Percentiles rank a stretch among this genome's conserved stretches.
These are phyloP conservation scores for Phortica magna DNA, from an alignment of 2,888 invertebrate genomes.

Conservation along the genomic window DNA sequence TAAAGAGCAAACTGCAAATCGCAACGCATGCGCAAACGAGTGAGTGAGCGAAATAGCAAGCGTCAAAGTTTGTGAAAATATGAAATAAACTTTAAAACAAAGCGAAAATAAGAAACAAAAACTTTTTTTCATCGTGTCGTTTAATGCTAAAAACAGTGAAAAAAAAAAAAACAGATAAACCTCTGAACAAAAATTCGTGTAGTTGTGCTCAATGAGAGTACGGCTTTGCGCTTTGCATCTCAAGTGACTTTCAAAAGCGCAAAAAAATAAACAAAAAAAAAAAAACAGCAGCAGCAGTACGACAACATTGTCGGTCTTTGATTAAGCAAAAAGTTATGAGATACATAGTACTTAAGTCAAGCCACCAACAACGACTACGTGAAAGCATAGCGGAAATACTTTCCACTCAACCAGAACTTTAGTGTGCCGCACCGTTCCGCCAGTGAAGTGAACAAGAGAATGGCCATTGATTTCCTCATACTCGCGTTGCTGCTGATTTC, in stretches of 20 bases:
- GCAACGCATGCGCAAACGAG: conserved; percentile 21
- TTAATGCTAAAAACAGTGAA: conserved; percentile 26
- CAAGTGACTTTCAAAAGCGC: conserved; percentile 40
- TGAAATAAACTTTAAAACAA: conserved; percentile 37
- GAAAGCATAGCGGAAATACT: neutral
- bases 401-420: conserved; percentile 2
- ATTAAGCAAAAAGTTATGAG: conserved; percentile 29
- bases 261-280: neutral
- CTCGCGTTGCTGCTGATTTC: conserved; percentile 77
- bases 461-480: conserved; percentile 78
- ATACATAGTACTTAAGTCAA: neutral
- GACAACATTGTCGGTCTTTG: neutral
- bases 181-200: neutral
- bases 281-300: neutral
- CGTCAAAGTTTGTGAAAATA: conserved; percentile 32
- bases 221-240: conserved; percentile 45
- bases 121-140: conserved; percentile 15
- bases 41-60: conserved; percentile 27
- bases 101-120: conserved; percentile 41
- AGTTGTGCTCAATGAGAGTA: conserved; percentile 41
- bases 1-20: conserved; percentile 11
- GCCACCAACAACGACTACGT: neutral
- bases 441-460: conserved; percentile 54
- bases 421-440: neutral
- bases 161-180: conserved; percentile 26